A percentile compares a stretch with the other conserved stretches of the same genome.
Conservation (phyloP, 2,888 invertebrate species). For the Stenodema calcarata region DNA sequence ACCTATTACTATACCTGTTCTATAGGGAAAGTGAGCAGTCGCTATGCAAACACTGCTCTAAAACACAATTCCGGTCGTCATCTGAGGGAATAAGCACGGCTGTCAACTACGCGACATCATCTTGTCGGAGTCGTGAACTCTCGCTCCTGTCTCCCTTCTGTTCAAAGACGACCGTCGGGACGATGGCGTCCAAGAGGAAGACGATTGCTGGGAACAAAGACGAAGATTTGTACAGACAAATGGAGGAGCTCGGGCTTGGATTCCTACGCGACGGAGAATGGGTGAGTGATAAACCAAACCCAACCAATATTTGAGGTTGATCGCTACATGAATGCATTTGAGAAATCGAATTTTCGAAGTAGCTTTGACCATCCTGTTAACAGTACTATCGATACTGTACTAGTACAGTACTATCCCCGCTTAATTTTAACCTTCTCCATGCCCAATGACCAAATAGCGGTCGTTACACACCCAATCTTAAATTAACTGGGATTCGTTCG, state of each 20-base stretch:
- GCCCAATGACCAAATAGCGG: too few species aligned
- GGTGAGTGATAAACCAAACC: background rate
- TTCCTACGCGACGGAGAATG: slow-evolving; percentile 34
- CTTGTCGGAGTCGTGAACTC: background rate
- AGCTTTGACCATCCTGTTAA: too few species aligned
- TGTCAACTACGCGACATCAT: background rate
- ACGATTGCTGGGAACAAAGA: background rate
- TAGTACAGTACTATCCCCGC: too few species aligned
- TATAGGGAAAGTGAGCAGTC: background rate
- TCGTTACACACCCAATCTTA: too few species aligned
- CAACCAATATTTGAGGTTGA: too few species aligned
- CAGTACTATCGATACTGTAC: too few species aligned
- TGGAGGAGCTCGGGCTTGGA: slow-evolving; percentile 44
- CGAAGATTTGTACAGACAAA: slow-evolving; percentile 35
- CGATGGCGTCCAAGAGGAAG: background rate
- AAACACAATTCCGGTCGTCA: background rate
- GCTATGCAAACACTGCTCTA: background rate
- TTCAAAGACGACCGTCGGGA: background rate
- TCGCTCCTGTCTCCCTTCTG: background rate
- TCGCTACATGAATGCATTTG: too few species aligned
- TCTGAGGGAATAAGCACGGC: background rate
- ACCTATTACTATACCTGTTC: too few species aligned
- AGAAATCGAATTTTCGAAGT: too few species aligned
- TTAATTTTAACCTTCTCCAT: too few species aligned
- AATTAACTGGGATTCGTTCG: too few species aligned